Percentiles rank a stretch among this genome's conserved stretches.
Conservation (phyloP, 92 coral and sea anemone genomes). For the Parazoanthus darwini region DNA sequence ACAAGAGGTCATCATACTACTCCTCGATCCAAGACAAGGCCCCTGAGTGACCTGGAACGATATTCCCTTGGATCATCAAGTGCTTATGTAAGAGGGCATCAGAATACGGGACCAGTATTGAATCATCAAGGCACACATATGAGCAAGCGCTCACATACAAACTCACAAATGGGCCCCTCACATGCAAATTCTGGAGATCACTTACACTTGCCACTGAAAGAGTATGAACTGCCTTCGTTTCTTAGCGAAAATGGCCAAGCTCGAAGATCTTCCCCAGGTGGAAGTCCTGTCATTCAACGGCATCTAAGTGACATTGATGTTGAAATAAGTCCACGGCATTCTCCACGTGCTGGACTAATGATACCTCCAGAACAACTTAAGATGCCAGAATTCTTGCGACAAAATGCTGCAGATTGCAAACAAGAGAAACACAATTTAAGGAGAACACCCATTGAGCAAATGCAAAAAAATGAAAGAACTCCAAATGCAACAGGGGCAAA, state of each 20-base stretch:
- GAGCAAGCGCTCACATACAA: not conserved
- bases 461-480: not conserved
- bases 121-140: not conserved
- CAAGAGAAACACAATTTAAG: not conserved
- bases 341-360: conserved; percentile 54
- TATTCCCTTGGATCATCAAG: not conserved
- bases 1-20: not conserved
- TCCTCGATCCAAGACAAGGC: not conserved
- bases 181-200: not conserved
- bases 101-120: not conserved
- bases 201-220: conserved; percentile 65
- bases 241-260: conserved; percentile 61
- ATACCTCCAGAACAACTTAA: conserved; percentile 74
- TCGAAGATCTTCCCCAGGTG: conserved; percentile 29
- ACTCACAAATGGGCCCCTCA: not conserved
- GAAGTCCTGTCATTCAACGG: conserved; percentile 66
- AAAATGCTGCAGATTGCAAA: not conserved
- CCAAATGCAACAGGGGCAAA: not conserved
- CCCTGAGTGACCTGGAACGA: conserved; percentile 1
- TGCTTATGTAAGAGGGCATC: conserved; percentile 8
- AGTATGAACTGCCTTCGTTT: conserved; percentile 79
- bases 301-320: conserved; percentile 73
- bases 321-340: conserved; percentile 37
- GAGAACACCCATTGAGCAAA: not conserved
- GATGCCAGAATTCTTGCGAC: conserved; percentile 74